Evolutionary conservation across 2,888 invertebrate genomes (phyloP).

Genomic region (Arctia plantaginis): DNA sequence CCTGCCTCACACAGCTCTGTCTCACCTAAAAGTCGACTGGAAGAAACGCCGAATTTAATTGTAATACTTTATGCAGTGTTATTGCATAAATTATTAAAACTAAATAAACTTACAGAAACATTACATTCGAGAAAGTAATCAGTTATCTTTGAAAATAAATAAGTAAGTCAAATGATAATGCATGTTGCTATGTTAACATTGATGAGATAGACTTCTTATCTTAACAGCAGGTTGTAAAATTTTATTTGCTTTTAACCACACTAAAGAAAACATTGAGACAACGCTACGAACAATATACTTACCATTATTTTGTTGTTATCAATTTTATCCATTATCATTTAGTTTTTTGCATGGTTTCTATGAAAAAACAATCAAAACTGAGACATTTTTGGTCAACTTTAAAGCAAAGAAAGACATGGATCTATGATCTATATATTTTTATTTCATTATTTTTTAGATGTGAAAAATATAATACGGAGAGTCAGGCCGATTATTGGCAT

Average conservation of each 20-base stretch:
- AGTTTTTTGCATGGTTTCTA: background rate
- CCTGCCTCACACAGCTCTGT: too few relatives aligned
- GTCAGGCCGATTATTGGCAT: too few relatives aligned
- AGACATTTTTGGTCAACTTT: background rate
- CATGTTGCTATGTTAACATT: slow-evolving; percentile 17
- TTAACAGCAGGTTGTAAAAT: slow-evolving; percentile 3
- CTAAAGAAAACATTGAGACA: background rate
- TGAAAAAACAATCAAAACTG: background rate
- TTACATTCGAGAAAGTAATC: background rate
- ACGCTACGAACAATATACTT: background rate
- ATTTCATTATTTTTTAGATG: too few relatives aligned
- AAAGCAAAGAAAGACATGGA: background rate
- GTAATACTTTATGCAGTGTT: too few relatives aligned
- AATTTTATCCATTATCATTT: background rate
- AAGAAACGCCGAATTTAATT: too few relatives aligned
- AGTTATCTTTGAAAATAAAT: slow-evolving; percentile 8
- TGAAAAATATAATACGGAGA: too few relatives aligned
- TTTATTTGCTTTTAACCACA: slow-evolving; percentile 17
- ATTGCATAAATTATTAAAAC: too few relatives aligned
- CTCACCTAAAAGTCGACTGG: too few relatives aligned
- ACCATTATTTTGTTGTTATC: background rate
- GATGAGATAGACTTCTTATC: slow-evolving; percentile 25
- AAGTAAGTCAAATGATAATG: slow-evolving; percentile 4
- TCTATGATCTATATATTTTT: too few relatives aligned
- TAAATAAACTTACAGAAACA: background rate